Evolutionary conservation across 2,113 vertebrate species (phyloP).

Genomic region (Danionella cerebrum): DNA sequence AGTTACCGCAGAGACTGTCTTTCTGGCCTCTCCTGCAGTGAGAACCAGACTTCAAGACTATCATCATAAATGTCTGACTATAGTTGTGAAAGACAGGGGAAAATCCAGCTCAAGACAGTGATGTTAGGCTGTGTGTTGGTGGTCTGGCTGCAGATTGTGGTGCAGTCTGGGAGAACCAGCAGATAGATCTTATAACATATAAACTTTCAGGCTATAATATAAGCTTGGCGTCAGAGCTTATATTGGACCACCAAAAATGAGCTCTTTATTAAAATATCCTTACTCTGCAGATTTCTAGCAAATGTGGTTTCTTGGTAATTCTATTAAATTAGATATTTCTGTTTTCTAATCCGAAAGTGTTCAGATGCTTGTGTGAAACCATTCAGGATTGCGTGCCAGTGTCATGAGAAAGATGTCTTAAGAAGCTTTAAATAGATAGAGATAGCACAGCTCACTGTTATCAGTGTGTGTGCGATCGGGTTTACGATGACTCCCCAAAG

Average conservation of each 20-base stretch:
- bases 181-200: constrained; percentile 22
- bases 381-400: neutral
- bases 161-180: constrained; percentile 21
- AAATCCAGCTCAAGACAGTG: neutral
- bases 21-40: neutral
- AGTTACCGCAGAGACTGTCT: neutral
- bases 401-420: constrained; percentile 13
- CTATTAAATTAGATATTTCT: constrained; percentile 3
- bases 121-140: constrained; percentile 27
- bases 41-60: neutral
- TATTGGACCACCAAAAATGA: neutral
- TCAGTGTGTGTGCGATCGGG: constrained; percentile 19
- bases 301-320: neutral
- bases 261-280: neutral
- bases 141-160: constrained; percentile 35
- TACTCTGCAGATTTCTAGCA: neutral
- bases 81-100: neutral
- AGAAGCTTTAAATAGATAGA: neutral
- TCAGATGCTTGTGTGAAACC: neutral
- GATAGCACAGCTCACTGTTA: constrained; percentile 20
- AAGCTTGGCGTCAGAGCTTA: constrained; percentile 22
- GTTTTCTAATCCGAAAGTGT: neutral
- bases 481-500: constrained; percentile 8
- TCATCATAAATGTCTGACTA: neutral
- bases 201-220: constrained; percentile 13